These are phyloP conservation scores for Ptychadena robeensis DNA, from an alignment of 2,797 vertebrate genomes.

Conservation along the genomic window DNA sequence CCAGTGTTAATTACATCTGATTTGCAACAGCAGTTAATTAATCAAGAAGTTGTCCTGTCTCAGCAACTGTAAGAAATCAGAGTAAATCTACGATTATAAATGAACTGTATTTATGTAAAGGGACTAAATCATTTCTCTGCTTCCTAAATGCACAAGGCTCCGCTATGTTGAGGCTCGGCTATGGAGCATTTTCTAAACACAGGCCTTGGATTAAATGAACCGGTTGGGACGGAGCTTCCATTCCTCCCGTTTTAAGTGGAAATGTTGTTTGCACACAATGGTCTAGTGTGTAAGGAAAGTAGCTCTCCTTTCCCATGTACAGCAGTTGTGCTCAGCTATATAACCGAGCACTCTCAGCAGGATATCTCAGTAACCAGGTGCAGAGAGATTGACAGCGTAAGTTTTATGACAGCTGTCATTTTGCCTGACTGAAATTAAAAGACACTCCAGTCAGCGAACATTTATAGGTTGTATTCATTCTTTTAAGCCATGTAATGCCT, in stretches of 20 bases:
- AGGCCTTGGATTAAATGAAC: conserved; percentile 39
- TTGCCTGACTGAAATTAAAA: conserved; percentile 60
- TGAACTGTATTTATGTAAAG: not conserved
- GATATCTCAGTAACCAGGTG: conserved; percentile 60
- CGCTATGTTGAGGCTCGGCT: conserved; percentile 12
- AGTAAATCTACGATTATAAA: conserved; percentile 1
- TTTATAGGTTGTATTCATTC: conserved; percentile 56
- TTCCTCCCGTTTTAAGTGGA: conserved; percentile 48
- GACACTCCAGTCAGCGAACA: conserved; percentile 57
- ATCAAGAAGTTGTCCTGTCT: not conserved
- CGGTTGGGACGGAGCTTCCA: conserved; percentile 28
- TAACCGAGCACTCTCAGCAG: conserved; percentile 57
- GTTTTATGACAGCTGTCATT: conserved; percentile 62
- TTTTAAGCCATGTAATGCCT: conserved; percentile 29
- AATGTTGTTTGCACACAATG: conserved; percentile 56
- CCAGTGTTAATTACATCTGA: not conserved
- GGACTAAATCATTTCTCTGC: conserved; percentile 10
- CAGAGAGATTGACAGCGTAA: conserved; percentile 61
- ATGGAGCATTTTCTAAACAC: conserved; percentile 19
- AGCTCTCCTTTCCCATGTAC: conserved; percentile 53
- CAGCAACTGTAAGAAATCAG: not conserved
- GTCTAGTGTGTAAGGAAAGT: conserved; percentile 55
- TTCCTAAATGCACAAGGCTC: conserved; percentile 6
- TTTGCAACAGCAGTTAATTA: not conserved
- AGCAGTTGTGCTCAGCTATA: conserved; percentile 59